Evolutionary conservation across 1,140 invertebrate genomes (phyloP).

Genomic region (Acromyrmex heyeri): DNA sequence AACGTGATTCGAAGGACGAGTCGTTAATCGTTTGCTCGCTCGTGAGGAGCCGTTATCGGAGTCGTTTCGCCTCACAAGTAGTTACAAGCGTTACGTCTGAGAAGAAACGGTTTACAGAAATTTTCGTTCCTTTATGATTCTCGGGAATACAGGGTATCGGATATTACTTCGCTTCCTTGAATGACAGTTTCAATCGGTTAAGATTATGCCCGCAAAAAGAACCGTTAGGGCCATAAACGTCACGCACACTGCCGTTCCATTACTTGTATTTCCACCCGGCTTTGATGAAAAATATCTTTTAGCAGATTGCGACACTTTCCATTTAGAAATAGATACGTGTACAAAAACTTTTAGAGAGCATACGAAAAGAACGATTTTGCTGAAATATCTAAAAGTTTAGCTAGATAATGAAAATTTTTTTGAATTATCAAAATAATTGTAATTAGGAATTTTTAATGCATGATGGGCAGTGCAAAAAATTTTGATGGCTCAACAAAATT

Average conservation of each 20-base stretch:
- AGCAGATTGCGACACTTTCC: neutral
- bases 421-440: no score
- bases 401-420: no score
- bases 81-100: neutral
- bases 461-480: no score
- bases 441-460: no score
- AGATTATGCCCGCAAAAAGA: conserved; percentile 42
- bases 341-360: neutral
- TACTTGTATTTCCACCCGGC: conserved; percentile 1
- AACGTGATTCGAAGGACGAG: conserved; percentile 3
- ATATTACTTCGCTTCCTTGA: conserved; percentile 19
- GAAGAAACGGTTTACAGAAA: conserved; percentile 10
- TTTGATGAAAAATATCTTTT: conserved; percentile 11
- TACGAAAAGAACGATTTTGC: no score
- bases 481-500: no score
- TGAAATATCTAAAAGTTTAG: no score
- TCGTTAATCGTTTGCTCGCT: neutral
- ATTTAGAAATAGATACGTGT: neutral
- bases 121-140: conserved; percentile 28
- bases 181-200: conserved; percentile 45
- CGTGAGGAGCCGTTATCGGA: conserved; percentile 17
- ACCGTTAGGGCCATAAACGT: conserved; percentile 54
- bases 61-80: neutral
- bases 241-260: conserved; percentile 38
- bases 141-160: conserved; percentile 9